A percentile compares a stretch with the other conserved stretches of the same genome.
These are phyloP conservation scores for Drosophila histrio DNA, from an alignment of 2,888 invertebrate species.

Conservation along the genomic window DNA sequence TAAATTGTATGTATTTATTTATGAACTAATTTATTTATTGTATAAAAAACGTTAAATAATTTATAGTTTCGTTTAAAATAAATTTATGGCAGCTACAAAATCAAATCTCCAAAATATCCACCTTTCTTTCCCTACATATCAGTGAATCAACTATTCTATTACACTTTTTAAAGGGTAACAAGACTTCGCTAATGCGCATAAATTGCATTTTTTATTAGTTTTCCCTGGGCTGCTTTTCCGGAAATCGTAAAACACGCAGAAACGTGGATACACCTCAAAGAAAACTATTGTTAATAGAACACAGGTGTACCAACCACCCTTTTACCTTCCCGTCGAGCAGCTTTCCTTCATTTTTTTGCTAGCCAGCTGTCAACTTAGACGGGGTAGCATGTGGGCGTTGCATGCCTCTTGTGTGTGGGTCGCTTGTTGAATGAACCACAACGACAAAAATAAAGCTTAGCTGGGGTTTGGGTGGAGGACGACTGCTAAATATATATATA, in stretches of 20 bases:
- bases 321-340: background rate
- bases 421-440: slow-evolving; percentile 37
- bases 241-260: slow-evolving; percentile 27
- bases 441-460: slow-evolving; percentile 1
- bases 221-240: slow-evolving; percentile 13
- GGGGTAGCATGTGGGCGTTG: slow-evolving; percentile 5
- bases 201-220: background rate
- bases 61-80: too few relatives aligned
- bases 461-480: background rate
- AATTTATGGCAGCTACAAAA: too few relatives aligned
- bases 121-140: too few relatives aligned
- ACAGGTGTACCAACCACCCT: slow-evolving; percentile 23
- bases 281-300: slow-evolving; percentile 18
- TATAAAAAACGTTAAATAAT: too few relatives aligned
- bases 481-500: background rate
- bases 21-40: too few relatives aligned
- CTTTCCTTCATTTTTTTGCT: background rate
- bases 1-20: too few relatives aligned
- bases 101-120: too few relatives aligned
- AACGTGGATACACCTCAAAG: background rate
- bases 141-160: background rate
- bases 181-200: background rate
- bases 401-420: slow-evolving; percentile 8
- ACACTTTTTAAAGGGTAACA: slow-evolving; percentile 4
- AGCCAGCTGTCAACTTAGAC: slow-evolving; percentile 21